These are phyloP conservation scores for Parascotia fuliginaria DNA, from an alignment of 2,888 invertebrate genomes.

Conservation along the genomic window DNA sequence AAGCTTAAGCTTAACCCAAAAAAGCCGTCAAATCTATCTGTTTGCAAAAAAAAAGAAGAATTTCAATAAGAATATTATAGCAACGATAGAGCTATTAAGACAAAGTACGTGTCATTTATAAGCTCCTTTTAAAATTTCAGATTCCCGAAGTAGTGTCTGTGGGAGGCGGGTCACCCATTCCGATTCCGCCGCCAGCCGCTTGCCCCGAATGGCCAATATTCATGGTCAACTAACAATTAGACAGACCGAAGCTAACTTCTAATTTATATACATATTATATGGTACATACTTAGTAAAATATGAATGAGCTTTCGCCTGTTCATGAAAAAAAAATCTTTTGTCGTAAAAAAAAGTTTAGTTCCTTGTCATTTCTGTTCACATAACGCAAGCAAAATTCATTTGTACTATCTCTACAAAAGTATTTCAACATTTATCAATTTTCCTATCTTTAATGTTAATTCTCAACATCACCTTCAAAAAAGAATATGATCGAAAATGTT, in stretches of 20 bases:
- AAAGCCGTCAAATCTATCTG: too few relatives aligned
- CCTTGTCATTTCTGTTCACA: too few relatives aligned
- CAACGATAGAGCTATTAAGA: too few relatives aligned
- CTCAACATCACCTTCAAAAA: conserved; percentile 25
- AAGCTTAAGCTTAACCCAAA: too few relatives aligned
- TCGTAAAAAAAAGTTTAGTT: too few relatives aligned
- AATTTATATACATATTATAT: conserved; percentile 13
- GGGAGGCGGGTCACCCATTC: conserved; percentile 77
- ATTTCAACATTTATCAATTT: conserved; percentile 10
- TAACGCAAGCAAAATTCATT: conserved; percentile 11
- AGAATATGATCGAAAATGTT: conserved; percentile 36
- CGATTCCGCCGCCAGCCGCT: conserved; percentile 76
- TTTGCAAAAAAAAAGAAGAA: too few relatives aligned
- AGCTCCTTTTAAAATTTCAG: conserved; percentile 49
- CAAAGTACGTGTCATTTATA: too few relatives aligned
- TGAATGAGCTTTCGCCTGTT: conserved; percentile 7
- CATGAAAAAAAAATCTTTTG: too few relatives aligned
- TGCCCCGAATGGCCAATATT: conserved; percentile 81
- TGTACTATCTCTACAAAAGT: conserved; percentile 20
- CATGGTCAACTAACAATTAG: conserved; percentile 71
- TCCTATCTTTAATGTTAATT: not conserved
- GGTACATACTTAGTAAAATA: conserved; percentile 13
- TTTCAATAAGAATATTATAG: too few relatives aligned
- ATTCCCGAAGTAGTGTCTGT: conserved; percentile 79
- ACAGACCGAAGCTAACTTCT: conserved; percentile 21